phyloP scores from a whole-genome alignment of 2,797 vertebrate species.

The Oryzias dopingdopingensis region DNA sequence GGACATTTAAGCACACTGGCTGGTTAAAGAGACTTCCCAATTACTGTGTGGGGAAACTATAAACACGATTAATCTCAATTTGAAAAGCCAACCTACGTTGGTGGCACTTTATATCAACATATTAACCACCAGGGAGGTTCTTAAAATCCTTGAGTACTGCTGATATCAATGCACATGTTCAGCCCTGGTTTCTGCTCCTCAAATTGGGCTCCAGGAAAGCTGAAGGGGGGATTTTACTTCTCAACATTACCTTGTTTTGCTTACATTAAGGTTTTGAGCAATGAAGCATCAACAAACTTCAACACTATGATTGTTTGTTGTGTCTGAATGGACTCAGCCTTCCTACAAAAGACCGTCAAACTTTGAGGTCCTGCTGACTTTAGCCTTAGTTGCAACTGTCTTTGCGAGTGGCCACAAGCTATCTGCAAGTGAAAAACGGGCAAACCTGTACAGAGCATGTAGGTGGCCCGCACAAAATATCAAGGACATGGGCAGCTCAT shows the following conservation, averaged over 20 bases:
- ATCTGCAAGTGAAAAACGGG: too few relatives aligned
- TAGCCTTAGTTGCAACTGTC: too few relatives aligned
- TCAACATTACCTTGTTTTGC: conserved; percentile 24
- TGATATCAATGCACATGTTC: conserved; percentile 30
- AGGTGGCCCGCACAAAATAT: too few relatives aligned
- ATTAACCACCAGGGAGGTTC: conserved; percentile 27
- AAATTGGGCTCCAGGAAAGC: conserved; percentile 25
- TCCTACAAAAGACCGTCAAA: too few relatives aligned
- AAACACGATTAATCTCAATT: conserved; percentile 65
- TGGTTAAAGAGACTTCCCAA: conserved; percentile 33
- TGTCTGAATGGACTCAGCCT: too few relatives aligned
- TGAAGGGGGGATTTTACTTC: conserved; percentile 29
- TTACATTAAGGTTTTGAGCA: conserved; percentile 8
- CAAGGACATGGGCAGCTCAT: too few relatives aligned
- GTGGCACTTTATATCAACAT: conserved; percentile 42
- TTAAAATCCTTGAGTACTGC: conserved; percentile 36
- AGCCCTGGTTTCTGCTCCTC: conserved; percentile 25
- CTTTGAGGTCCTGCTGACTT: too few relatives aligned
- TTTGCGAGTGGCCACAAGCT: too few relatives aligned
- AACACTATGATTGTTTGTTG: background rate
- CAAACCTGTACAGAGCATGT: too few relatives aligned
- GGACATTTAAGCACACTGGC: background rate
- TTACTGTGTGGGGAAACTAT: conserved; percentile 24
- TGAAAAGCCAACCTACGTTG: conserved; percentile 27
- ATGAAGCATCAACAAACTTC: background rate